phyloP scores from a whole-genome alignment of 2,797 vertebrate species.

The Acanthornis magna region DNA sequence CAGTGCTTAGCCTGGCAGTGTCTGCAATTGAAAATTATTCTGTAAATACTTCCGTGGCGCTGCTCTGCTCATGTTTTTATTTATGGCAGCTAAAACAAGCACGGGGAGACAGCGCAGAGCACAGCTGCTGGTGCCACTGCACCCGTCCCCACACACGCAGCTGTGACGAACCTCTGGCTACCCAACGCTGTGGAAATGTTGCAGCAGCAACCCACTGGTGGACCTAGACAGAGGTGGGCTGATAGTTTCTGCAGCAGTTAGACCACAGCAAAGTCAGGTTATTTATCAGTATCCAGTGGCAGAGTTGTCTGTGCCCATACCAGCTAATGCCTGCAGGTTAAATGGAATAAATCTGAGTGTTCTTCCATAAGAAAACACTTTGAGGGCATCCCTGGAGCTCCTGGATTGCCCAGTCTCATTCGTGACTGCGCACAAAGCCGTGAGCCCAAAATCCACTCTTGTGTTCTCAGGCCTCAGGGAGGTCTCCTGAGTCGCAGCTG shows the following conservation, averaged over 20 bases:
- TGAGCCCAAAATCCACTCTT: not conserved
- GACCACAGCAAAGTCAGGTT: not conserved
- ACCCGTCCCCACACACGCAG: not conserved
- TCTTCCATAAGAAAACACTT: not conserved
- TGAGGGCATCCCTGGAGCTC: not conserved
- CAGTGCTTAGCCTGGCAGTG: constrained; percentile 46
- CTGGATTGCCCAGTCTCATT: not conserved
- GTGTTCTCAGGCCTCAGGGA: not conserved
- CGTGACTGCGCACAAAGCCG: accelerated
- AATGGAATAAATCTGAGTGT: not conserved
- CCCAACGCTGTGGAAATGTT: not conserved
- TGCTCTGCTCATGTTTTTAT: constrained; percentile 70
- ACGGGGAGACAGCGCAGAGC: not conserved
- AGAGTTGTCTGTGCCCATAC: not conserved
- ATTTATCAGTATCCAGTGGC: not conserved
- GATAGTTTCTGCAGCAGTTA: not conserved
- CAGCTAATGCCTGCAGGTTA: not conserved
- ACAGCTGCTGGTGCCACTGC: not conserved
- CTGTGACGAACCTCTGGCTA: not conserved
- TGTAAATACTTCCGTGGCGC: constrained; percentile 59
- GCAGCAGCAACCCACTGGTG: not conserved
- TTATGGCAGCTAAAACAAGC: constrained; percentile 68
- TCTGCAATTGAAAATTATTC: constrained; percentile 69
- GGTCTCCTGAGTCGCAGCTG: not conserved
- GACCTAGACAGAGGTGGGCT: not conserved